Evolutionary conservation across 2,797 vertebrate genomes (phyloP).

Genomic region (Enteromius treurensis): DNA sequence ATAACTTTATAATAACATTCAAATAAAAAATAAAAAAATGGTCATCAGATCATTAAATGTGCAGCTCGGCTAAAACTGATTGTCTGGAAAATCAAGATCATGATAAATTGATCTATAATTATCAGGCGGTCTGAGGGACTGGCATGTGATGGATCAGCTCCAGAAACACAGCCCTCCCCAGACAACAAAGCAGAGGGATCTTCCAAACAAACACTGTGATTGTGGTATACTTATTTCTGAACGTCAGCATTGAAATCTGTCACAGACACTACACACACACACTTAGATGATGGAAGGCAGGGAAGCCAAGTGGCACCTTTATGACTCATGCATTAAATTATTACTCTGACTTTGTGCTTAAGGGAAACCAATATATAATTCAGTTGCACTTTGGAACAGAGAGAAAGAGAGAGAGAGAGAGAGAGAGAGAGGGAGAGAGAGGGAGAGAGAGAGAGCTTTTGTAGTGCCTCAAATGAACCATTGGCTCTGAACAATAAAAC

Average conservation of each 20-base stretch:
- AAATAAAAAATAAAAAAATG: neutral
- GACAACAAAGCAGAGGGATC: constrained; percentile 7
- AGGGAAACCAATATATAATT: constrained; percentile 39
- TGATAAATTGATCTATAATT: neutral
- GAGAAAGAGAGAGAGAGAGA: neutral
- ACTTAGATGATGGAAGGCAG: constrained; percentile 7
- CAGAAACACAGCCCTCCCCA: neutral
- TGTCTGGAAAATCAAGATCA: neutral
- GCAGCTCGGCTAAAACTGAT: neutral
- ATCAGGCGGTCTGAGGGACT: neutral
- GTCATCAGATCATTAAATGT: neutral
- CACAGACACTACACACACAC: constrained; percentile 1
- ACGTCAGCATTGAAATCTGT: neutral
- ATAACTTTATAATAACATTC: neutral
- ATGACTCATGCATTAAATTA: constrained; percentile 42
- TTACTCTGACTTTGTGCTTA: constrained; percentile 48
- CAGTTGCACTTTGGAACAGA: constrained; percentile 21
- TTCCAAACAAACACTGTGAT: neutral
- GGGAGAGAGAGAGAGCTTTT: neutral
- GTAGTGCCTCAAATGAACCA: neutral
- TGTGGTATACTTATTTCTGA: neutral
- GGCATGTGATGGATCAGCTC: neutral
- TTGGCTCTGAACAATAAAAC: neutral
- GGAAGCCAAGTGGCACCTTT: constrained; percentile 37
- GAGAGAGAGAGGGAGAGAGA: no score